phyloP scores from a whole-genome alignment of 2,113 vertebrate genomes.

The Cichladusa arquata region DNA sequence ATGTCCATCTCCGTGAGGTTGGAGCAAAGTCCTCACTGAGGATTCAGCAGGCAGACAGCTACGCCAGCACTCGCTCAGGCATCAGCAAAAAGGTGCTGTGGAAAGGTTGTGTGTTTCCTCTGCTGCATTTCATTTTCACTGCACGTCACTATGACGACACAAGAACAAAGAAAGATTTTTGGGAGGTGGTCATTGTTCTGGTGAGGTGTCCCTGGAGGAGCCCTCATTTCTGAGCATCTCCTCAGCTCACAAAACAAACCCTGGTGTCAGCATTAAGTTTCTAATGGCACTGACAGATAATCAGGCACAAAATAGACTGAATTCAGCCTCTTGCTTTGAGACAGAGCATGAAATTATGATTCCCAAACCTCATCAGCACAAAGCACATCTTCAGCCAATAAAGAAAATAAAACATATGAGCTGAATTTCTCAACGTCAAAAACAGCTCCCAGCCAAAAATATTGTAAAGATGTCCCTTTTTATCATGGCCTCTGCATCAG shows the following conservation, averaged over 20 bases:
- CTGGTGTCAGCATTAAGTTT: neutral
- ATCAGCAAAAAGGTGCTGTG: neutral
- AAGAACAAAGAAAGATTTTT: neutral
- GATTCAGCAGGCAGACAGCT: neutral
- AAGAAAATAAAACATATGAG: neutral
- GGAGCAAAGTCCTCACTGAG: neutral
- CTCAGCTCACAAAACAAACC: neutral
- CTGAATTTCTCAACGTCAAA: neutral
- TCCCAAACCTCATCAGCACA: neutral
- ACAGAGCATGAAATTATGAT: neutral
- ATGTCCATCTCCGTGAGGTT: neutral
- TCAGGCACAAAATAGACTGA: neutral
- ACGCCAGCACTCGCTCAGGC: neutral
- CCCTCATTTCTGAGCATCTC: neutral
- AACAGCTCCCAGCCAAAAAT: neutral
- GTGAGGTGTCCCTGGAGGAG: neutral
- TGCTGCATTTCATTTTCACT: neutral
- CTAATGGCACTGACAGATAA: neutral
- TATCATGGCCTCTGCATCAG: neutral
- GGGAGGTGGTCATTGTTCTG: neutral
- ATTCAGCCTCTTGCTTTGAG: neutral
- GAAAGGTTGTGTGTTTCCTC: neutral
- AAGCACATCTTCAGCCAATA: neutral
- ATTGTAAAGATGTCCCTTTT: neutral
- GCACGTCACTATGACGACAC: fast-evolving